phyloP scores from a whole-genome alignment of 2,797 vertebrate genomes.

The Rhynchonycteris naso region DNA sequence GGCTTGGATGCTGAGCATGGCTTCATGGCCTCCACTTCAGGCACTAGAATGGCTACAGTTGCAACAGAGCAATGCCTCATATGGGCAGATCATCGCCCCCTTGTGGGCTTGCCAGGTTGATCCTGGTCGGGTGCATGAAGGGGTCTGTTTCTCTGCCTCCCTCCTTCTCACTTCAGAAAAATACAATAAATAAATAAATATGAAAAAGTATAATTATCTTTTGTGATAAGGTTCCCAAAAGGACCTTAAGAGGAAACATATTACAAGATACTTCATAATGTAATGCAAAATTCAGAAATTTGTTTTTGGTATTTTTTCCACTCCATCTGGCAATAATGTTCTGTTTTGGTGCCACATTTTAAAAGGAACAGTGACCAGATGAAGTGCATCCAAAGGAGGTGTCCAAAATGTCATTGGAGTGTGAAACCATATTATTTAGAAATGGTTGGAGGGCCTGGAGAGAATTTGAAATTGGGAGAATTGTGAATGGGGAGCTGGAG shows the following conservation, averaged over 20 bases:
- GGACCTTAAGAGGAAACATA: not conserved
- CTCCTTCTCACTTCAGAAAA: too few species aligned
- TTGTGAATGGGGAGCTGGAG: not conserved
- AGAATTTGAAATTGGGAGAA: not conserved
- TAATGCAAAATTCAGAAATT: slow-evolving; percentile 15
- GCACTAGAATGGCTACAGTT: too few species aligned
- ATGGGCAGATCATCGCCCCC: too few species aligned
- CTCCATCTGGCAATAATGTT: not conserved
- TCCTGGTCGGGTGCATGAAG: too few species aligned
- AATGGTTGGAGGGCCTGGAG: not conserved
- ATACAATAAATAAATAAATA: too few species aligned
- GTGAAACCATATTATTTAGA: not conserved
- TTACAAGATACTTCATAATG: not conserved
- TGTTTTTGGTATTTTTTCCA: not conserved
- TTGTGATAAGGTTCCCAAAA: not conserved
- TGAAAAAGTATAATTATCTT: not conserved
- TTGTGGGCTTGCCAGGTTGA: too few species aligned
- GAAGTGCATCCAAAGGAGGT: not conserved
- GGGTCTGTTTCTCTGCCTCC: too few species aligned
- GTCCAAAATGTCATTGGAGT: slow-evolving; percentile 22
- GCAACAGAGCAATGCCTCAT: too few species aligned
- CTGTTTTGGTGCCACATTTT: slow-evolving; percentile 15
- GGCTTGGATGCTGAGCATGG: too few species aligned
- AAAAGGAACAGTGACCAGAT: slow-evolving; percentile 17
- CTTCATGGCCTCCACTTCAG: too few species aligned